Conservation (phyloP, 2,888 invertebrate genomes). For the Cheilosia scutellata region DNA sequence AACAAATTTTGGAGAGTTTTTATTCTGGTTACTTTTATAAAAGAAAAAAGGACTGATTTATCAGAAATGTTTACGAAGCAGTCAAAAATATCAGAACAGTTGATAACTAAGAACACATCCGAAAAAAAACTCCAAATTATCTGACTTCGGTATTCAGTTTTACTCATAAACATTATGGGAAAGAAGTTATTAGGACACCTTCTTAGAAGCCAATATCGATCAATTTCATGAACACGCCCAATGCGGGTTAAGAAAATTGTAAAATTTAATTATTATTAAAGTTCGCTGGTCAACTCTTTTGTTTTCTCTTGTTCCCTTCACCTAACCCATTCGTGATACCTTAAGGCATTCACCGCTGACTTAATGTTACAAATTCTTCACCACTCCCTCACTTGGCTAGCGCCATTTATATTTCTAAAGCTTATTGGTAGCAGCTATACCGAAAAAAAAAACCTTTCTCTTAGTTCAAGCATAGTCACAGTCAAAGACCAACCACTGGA, state of each 20-base stretch:
- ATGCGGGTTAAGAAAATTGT: not conserved
- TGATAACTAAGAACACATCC: no score
- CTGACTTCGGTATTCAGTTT: no score
- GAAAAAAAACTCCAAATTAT: no score
- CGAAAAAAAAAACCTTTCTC: constrained; percentile 33
- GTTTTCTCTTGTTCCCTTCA: not conserved
- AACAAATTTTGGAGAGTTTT: no score
- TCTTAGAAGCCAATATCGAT: no score
- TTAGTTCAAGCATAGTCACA: not conserved
- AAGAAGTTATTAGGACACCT: no score
- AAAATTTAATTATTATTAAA: not conserved
- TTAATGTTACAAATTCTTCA: not conserved
- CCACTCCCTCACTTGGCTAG: constrained; percentile 5
- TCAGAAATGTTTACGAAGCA: no score
- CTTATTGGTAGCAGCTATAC: not conserved
- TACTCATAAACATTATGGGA: no score
- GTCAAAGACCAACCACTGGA: constrained; percentile 44
- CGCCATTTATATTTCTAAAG: constrained; percentile 15
- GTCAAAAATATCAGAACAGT: no score
- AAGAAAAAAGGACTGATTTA: no score
- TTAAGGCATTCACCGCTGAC: not conserved
- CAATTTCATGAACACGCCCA: not conserved
- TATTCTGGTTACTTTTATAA: no score
- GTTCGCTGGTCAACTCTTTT: constrained; percentile 55
- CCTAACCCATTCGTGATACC: constrained; percentile 12